Evolutionary conservation across 2,797 vertebrate genomes (phyloP).

Genomic region (Protosalanx chinensis): DNA sequence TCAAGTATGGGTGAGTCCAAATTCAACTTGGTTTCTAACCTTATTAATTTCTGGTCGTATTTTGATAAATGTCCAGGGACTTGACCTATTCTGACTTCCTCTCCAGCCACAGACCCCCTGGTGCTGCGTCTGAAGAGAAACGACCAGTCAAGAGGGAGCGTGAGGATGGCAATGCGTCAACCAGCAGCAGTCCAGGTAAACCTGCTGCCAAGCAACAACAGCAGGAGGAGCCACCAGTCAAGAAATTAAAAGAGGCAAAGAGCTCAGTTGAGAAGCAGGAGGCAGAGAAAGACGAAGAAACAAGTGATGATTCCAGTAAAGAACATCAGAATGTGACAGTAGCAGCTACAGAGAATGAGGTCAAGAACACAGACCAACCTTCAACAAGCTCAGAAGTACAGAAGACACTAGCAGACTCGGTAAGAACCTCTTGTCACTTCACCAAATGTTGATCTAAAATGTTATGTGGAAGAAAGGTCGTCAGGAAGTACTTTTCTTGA

Average conservation of each 20-base stretch:
- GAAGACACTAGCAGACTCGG: conserved; percentile 50
- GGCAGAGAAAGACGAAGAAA: conserved; percentile 60
- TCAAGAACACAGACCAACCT: conserved; percentile 21
- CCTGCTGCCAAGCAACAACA: conserved; percentile 40
- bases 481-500: no score
- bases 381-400: conserved; percentile 56
- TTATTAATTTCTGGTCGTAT: not conserved
- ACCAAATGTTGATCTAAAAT: not conserved
- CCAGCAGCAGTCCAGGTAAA: conserved; percentile 20
- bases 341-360: conserved; percentile 35
- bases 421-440: conserved; percentile 13
- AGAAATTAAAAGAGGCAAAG: conserved; percentile 58
- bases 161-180: conserved; percentile 10
- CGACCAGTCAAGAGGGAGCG: conserved; percentile 50
- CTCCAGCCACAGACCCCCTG: conserved; percentile 43
- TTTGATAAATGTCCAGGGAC: not conserved
- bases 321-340: conserved; percentile 40
- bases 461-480: not conserved
- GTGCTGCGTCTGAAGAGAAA: conserved; percentile 41
- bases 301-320: conserved; percentile 48
- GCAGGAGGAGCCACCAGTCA: conserved; percentile 62
- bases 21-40: not conserved
- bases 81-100: not conserved
- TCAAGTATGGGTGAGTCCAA: conserved; percentile 72
- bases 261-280: conserved; percentile 34